Evolutionary conservation across 2,888 invertebrate species (phyloP).

Genomic region (Apoda limacodes): DNA sequence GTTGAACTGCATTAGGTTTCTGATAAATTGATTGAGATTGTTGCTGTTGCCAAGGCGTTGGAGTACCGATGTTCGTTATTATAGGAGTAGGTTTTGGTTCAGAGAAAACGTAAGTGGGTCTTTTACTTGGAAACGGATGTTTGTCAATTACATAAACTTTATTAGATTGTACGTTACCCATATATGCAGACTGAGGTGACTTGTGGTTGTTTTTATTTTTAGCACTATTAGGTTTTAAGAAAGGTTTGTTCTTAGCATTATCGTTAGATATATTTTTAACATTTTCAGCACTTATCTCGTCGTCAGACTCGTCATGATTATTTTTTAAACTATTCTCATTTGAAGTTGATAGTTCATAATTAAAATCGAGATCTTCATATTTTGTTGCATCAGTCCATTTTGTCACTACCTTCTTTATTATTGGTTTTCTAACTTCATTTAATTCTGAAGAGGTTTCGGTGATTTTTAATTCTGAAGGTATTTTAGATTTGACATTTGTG

Average conservation of each 20-base stretch:
- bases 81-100: slow-evolving; percentile 47
- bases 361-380: slow-evolving; percentile 51
- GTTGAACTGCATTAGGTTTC: slow-evolving; percentile 9
- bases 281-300: slow-evolving; percentile 22
- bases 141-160: slow-evolving; percentile 40
- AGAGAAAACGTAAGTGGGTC: slow-evolving; percentile 40
- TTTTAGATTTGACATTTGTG: slow-evolving; percentile 6
- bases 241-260: not conserved
- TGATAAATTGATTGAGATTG: slow-evolving; percentile 13
- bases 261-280: not conserved
- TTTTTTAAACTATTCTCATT: slow-evolving; percentile 25
- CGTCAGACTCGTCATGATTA: slow-evolving; percentile 20
- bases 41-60: slow-evolving; percentile 36
- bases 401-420: slow-evolving; percentile 56
- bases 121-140: slow-evolving; percentile 27
- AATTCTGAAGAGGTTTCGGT: slow-evolving; percentile 1
- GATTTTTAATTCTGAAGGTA: slow-evolving; percentile 5
- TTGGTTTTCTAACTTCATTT: slow-evolving; percentile 31
- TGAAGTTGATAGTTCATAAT: slow-evolving; percentile 37
- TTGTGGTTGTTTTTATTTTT: not conserved
- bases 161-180: slow-evolving; percentile 36
- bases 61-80: slow-evolving; percentile 57
- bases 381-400: slow-evolving; percentile 66
- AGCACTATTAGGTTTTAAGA: not conserved
- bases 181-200: slow-evolving; percentile 32